phyloP scores from a whole-genome alignment of 2,888 invertebrate species.

The Cryptocheilus praepositus region DNA sequence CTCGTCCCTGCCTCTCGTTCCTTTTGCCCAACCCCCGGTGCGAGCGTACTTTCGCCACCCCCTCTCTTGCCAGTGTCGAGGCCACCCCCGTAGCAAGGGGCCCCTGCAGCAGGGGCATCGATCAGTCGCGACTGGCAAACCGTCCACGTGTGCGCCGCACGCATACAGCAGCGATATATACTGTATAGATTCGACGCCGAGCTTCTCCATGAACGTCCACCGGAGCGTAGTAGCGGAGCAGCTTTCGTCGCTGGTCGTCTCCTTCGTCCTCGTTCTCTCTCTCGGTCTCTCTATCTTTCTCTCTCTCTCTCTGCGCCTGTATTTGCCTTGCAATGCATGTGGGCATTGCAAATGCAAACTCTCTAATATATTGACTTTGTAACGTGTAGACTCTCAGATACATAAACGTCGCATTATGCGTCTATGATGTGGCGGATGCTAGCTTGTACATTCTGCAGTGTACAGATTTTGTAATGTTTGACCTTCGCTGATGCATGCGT shows the following conservation, averaged over 20 bases:
- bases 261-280: background rate
- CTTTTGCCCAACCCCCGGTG: constrained; percentile 22
- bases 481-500: no score
- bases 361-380: no score
- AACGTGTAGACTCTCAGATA: no score
- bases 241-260: background rate
- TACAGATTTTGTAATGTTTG: no score
- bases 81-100: constrained; percentile 49
- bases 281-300: background rate
- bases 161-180: constrained; percentile 1
- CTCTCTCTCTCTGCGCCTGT: background rate
- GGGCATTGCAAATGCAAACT: no score
- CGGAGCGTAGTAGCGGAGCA: background rate
- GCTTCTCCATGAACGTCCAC: no score
- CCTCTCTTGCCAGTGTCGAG: constrained; percentile 13
- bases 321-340: no score
- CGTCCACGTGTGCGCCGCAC: constrained; percentile 37
- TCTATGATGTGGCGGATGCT: no score
- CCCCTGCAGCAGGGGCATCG: constrained; percentile 57
- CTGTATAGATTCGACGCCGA: constrained; percentile 4
- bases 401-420: no score
- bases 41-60: constrained; percentile 15
- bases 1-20: constrained; percentile 35
- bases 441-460: no score
- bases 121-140: constrained; percentile 60